Evolutionary conservation across 2,888 invertebrate species (phyloP).

Genomic region (Drosophila kokeensis): DNA sequence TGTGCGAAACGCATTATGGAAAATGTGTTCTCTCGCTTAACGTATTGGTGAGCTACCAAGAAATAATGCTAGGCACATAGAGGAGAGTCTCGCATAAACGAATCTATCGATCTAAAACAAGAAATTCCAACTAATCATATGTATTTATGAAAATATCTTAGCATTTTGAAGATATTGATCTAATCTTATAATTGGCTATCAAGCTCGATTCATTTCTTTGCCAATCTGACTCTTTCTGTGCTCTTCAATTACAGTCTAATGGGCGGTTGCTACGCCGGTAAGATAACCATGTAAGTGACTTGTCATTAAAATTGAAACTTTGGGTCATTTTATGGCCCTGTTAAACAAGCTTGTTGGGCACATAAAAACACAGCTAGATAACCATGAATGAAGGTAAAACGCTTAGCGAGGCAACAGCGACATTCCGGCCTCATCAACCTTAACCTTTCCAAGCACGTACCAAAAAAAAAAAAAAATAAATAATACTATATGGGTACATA

Average conservation of each 20-base stretch:
- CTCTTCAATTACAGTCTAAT: conserved; percentile 61
- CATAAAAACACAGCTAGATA: conserved; percentile 59
- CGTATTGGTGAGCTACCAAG: not conserved
- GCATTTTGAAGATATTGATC: not conserved
- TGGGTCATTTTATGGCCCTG: conserved; percentile 67
- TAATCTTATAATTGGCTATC: not conserved
- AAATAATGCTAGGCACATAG: not conserved
- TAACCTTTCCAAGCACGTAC: conserved; percentile 69
- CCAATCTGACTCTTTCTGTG: not conserved
- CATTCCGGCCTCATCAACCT: conserved; percentile 34
- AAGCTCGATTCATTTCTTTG: not conserved
- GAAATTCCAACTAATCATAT: not conserved
- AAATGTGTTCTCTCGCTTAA: conserved; percentile 31
- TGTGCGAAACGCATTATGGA: conserved; percentile 54
- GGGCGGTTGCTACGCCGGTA: conserved; percentile 21
- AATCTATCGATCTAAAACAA: conserved; percentile 16
- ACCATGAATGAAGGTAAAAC: conserved; percentile 34
- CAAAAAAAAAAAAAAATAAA: conserved; percentile 34
- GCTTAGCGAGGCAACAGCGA: conserved; percentile 8
- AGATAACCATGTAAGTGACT: conserved; percentile 67
- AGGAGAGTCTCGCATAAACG: not conserved
- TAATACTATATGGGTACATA: not conserved
- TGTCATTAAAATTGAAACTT: conserved; percentile 76
- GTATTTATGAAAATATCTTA: not conserved
- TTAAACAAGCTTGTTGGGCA: conserved; percentile 39